Base-by-base conservation (phyloP, 1,140 invertebrate species). In the Plutomurus gul region DNA sequence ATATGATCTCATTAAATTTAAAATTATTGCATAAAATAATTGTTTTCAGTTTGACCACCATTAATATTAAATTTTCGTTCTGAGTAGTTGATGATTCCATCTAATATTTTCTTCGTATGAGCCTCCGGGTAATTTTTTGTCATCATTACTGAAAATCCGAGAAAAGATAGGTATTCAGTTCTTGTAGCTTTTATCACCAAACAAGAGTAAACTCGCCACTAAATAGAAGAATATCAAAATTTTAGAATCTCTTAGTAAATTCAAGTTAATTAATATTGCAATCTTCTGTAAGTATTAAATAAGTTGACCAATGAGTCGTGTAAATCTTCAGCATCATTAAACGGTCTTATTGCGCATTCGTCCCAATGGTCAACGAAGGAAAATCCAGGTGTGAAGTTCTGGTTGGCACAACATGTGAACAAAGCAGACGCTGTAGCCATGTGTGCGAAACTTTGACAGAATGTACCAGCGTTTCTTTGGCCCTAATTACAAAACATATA, bases 191-290 rank as follows among this genome's bases (percentile, higher is more conserved):
- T 65, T 65, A 16, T 4, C 1, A 65, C 56, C 27, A 65, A 65
- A 65, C 56, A 65, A 36, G 16, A 33, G 56, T 65, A 65, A 4
- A 65, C 56, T 7, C 56, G 56, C 56, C 56, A 65, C 56, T 65
- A 60, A 30, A 27, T n/a, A 49, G 7, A 49, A 49, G n/a, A 49
- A 49, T n/a, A 49, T 49, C 46, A 7, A 49, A 49, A n/a, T 49
- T 18, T 18, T 8, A 47, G 18, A 47, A 47, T 47, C n/a, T 47
- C 7, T n/a, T 47, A 8, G 43, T 47, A n/a, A 47, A 47, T n/a
- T 60, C 22, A 60, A 30, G 11, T 16, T 30, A 16, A 60, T 47
- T 47, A 18, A 18, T 47, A 3, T 22, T 18, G 18, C 16, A n/a
- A 6, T n/a, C 20, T 18, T 20, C 3, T 22, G 11, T 22, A 22